phyloP scores from a whole-genome alignment of 2,113 vertebrate genomes.

The Nestor notabilis region DNA sequence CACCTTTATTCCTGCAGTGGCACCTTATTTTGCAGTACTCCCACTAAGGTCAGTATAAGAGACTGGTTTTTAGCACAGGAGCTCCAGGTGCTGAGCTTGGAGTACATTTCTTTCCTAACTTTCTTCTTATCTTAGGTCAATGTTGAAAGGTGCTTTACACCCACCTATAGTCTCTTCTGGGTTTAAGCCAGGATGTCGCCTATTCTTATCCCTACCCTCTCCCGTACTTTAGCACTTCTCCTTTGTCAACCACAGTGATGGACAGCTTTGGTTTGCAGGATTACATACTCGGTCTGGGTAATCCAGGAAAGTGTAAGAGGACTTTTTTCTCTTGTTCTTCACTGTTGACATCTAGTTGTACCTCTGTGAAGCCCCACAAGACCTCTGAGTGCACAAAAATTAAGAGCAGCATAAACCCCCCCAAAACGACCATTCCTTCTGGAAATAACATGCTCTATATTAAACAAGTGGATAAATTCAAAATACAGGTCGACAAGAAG shows the following conservation, averaged over 20 bases:
- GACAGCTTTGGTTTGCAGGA: not conserved
- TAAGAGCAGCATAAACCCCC: not conserved
- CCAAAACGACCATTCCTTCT: not conserved
- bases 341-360: not conserved
- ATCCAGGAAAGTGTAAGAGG: not conserved
- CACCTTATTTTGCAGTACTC: not conserved
- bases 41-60: not conserved
- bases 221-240: not conserved
- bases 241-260: not conserved
- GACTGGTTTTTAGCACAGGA: not conserved
- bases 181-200: not conserved
- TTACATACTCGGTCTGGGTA: not conserved
- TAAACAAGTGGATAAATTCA: not conserved
- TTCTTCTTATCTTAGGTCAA: not conserved
- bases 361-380: not conserved
- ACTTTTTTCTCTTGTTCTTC: not conserved
- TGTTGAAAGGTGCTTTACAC: not conserved
- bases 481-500: slow-evolving; percentile 30
- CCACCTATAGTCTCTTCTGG: not conserved
- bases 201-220: not conserved
- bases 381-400: not conserved
- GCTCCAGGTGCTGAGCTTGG: not conserved
- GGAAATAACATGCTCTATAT: not conserved
- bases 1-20: not conserved
- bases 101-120: not conserved